Evolutionary conservation across 1,140 invertebrate genomes (phyloP), one percentile per base, ranked within the genome.

Genomic region (Euura lappo): DNA sequence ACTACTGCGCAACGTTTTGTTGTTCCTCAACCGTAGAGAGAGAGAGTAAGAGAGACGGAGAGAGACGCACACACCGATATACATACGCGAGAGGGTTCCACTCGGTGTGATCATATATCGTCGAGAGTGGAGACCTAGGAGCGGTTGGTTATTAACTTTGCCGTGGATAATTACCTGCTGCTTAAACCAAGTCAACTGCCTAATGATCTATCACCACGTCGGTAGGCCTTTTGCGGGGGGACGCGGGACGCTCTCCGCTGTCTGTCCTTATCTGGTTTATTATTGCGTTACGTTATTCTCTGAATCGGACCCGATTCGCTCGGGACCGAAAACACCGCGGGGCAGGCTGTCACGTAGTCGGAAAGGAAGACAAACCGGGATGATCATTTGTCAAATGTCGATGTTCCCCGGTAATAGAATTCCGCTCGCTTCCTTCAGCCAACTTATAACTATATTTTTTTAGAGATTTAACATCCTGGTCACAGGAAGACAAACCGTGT

Each of bases 141-240:
- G 44, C 44, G 51, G 60, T 64, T 69, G 72, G 75, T 76, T 73
- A 73, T 73, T 76, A 73, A 73, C 72, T 73, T 68, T 7, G 28
- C 67, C 72, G 71, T 68, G 64, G 72, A 74, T 76, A 76, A 76
- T 76, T 76, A 76, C 75, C 69, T 44, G 75, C 77, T 77, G 70
- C 74, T 80, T 76, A 76, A 81, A 80, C 73, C 79, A 68, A 80
- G 77, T 80, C 79, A 80, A 80, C 74, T 74, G 78, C 74, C 73
- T 77, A 80, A 81, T 77, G 77, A 81, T 80, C 80, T 73, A 80
- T 81, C 80, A 76, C 77, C 80, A 80, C 77, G 74, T 81, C 70
- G 76, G 71, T 45, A 47, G 66, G 66, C 65, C 43, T 72, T 47
- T 60, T 60, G 51, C 51, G 13, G 51, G 51, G 13, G 51, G 51